A percentile compares a stretch with the other conserved stretches of the same genome.
Evolutionary conservation across 2,797 vertebrate genomes (phyloP).

Genomic region (Telmatherina bonti): DNA sequence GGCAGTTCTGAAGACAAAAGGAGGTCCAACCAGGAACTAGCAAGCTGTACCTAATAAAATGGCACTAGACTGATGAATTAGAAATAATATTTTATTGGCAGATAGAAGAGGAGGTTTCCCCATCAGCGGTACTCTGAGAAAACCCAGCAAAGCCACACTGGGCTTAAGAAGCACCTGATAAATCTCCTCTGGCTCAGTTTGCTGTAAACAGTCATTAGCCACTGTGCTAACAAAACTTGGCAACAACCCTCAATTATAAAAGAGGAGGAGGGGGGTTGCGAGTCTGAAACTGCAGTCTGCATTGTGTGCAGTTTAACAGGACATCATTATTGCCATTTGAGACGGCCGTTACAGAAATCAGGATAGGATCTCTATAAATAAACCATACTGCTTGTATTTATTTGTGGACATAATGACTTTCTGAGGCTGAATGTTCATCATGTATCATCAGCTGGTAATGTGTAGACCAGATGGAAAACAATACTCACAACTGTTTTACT

Average conservation of each 20-base stretch:
- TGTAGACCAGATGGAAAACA: constrained; percentile 41
- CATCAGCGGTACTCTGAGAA: constrained; percentile 33
- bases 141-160: constrained; percentile 21
- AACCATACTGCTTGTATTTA: constrained; percentile 13
- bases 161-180: constrained; percentile 42
- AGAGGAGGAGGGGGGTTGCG: not conserved
- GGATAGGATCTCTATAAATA: constrained; percentile 39
- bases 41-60: not conserved
- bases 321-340: constrained; percentile 27
- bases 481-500: constrained; percentile 50
- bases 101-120: not conserved
- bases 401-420: constrained; percentile 24
- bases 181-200: constrained; percentile 32
- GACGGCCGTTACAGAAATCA: constrained; percentile 15
- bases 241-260: constrained; percentile 42
- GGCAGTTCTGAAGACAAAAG: not conserved
- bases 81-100: not conserved
- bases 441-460: constrained; percentile 46
- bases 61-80: no score
- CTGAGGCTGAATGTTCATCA: constrained; percentile 22
- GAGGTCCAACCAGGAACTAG: not conserved
- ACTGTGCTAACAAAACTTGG: constrained; percentile 24
- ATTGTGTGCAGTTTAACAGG: constrained; percentile 21
- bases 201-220: constrained; percentile 69
- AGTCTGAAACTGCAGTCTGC: constrained; percentile 22